Conservation (phyloP, 2,797 vertebrate species). For the Myioborus melanocephalus region DNA sequence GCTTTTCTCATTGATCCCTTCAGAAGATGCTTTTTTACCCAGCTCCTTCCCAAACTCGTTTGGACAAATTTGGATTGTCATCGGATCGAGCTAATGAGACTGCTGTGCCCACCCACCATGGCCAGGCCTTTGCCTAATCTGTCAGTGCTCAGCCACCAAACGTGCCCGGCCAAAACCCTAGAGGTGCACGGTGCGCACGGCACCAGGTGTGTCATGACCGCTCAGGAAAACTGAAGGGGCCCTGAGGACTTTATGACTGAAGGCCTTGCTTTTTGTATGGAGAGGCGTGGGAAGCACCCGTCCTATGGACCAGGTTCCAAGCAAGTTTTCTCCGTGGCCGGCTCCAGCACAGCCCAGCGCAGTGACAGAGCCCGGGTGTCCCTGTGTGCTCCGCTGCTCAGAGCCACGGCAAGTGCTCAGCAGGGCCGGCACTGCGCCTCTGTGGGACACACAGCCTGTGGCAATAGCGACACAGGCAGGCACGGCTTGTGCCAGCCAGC, state of each 20-base stretch:
- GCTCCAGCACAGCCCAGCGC: background rate
- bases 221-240: background rate
- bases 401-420: background rate
- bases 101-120: background rate
- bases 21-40: background rate
- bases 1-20: background rate
- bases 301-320: too few species aligned
- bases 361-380: too few species aligned
- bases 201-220: rapidly evolving
- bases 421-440: background rate
- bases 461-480: rapidly evolving
- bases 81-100: background rate
- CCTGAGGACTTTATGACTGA: too few species aligned
- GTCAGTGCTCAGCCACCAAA: background rate
- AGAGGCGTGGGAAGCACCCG: background rate
- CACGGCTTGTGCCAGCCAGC: background rate
- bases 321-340: too few species aligned
- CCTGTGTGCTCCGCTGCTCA: background rate
- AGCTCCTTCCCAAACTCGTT: background rate
- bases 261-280: background rate
- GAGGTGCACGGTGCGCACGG: background rate
- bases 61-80: background rate
- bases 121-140: background rate
- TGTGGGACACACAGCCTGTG: rapidly evolving
- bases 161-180: rapidly evolving